Base-by-base conservation (phyloP, 1,140 invertebrate species). In the Drosophila arawakana region DNA sequence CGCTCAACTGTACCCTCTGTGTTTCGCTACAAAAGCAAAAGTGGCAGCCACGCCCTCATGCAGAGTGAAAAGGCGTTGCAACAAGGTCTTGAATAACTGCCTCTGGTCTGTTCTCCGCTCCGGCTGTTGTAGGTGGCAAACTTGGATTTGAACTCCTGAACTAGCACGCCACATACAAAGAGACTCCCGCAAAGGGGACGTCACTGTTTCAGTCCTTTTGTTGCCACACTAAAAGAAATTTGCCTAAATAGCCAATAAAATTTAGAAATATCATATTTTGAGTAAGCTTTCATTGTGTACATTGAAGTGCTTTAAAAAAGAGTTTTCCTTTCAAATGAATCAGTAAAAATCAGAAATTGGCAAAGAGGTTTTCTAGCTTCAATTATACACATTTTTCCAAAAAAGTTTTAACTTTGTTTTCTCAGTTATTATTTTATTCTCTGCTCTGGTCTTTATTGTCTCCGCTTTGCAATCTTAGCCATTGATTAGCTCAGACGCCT, bases 91-190 rank as follows among this genome's bases (percentile, higher is more conserved):
- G 39, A 15, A 15, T 44, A 30, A 60, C 49, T 58, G 66, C 25
- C 37, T 11, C 30, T 35, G 41, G 60, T 18, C 30, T 60, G 43
- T 21, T 52, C 35, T n/a, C 25, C 41, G 54, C 49, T 30, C 15
- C 49, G 35, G 5, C 35, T 62, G 49, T 65, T 73, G 58, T 78
- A 74, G 77, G 77, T 83, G 81, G 73, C 69, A 67, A 63, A 71
- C 59, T 30, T 66, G 68, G 65, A 13, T 55, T 46, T 81, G 70
- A 81, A 81, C 81, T 69, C 67, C 75, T 86, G 67, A 85, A 72
- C 78, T 55, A 57, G 37, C 71, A 65, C 62, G 67, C 58, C 76
- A 71, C 71, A 82, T 69, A 75, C 68, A 67, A 60, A 75, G 54
- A 63, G 50, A 21, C 49, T 10, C 3, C 15, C 10, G 25, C 6